These are phyloP conservation scores for Todiramphus saurophagus DNA, from an alignment of 2,113 vertebrate genomes.

Conservation along the genomic window DNA sequence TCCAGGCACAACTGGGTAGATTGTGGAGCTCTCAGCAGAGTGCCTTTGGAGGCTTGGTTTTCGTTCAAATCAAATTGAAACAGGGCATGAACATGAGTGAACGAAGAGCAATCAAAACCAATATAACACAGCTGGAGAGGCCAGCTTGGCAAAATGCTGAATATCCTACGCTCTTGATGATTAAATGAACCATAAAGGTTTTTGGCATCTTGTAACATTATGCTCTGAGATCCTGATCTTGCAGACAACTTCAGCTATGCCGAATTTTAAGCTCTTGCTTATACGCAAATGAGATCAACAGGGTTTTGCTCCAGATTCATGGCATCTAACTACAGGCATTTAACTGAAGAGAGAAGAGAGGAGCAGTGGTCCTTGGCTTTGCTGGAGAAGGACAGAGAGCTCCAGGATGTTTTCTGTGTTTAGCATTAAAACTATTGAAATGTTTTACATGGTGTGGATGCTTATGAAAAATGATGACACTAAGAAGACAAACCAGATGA, in stretches of 20 bases:
- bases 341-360: background rate
- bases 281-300: background rate
- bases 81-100: background rate
- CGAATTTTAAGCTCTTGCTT: conserved; percentile 15
- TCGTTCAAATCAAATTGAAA: conserved; percentile 49
- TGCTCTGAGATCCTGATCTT: background rate
- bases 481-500: background rate
- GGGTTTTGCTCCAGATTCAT: background rate
- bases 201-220: conserved; percentile 2
- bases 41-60: conserved; percentile 22
- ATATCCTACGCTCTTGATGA: background rate
- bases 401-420: background rate
- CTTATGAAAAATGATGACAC: background rate
- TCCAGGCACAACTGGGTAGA: background rate
- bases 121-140: conserved; percentile 47
- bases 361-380: background rate
- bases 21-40: background rate
- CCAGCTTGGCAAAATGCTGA: conserved; percentile 36
- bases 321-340: background rate
- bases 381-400: background rate
- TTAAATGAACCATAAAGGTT: conserved; percentile 43
- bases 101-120: conserved; percentile 24
- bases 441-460: background rate
- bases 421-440: background rate
- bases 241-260: background rate